These are phyloP conservation scores for Pollenia angustigena DNA, from an alignment of 2,888 invertebrate genomes.

Conservation along the genomic window DNA sequence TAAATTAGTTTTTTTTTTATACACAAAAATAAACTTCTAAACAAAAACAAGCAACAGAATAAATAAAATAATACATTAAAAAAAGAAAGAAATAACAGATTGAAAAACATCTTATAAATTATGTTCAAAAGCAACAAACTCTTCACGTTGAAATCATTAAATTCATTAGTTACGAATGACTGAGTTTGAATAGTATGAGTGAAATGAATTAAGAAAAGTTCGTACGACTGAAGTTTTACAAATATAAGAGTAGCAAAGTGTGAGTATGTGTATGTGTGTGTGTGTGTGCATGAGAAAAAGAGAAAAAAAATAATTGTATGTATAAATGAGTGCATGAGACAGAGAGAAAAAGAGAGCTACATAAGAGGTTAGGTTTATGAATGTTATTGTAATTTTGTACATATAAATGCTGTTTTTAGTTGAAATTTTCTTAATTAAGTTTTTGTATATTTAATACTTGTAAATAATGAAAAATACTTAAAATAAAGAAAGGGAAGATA, in stretches of 20 bases:
- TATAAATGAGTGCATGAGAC: background rate
- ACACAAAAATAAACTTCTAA: constrained; percentile 25
- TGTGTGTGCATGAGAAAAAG: background rate
- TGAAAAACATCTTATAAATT: constrained; percentile 22
- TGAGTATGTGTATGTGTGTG: background rate
- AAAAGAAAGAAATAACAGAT: no score
- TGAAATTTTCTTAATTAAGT: constrained; percentile 2
- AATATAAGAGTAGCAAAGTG: background rate
- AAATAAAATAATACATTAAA: background rate
- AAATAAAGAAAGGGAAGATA: background rate
- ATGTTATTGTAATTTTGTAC: constrained; percentile 27
- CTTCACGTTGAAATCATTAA: constrained; percentile 49
- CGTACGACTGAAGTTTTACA: constrained; percentile 12
- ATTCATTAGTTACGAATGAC: constrained; percentile 43
- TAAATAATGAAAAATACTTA: constrained; percentile 26
- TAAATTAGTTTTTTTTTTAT: constrained; percentile 18
- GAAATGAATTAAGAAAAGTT: constrained; percentile 12
- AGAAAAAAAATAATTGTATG: background rate
- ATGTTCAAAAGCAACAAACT: constrained; percentile 31
- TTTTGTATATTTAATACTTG: constrained; percentile 53
- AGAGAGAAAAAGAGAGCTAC: background rate
- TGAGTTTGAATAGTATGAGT: constrained; percentile 22
- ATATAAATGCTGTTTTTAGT: constrained; percentile 27
- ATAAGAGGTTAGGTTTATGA: background rate
- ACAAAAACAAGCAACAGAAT: constrained; percentile 15